Base-by-base conservation (phyloP, 2,888 invertebrate species). In the Lasiommata megera region DNA sequence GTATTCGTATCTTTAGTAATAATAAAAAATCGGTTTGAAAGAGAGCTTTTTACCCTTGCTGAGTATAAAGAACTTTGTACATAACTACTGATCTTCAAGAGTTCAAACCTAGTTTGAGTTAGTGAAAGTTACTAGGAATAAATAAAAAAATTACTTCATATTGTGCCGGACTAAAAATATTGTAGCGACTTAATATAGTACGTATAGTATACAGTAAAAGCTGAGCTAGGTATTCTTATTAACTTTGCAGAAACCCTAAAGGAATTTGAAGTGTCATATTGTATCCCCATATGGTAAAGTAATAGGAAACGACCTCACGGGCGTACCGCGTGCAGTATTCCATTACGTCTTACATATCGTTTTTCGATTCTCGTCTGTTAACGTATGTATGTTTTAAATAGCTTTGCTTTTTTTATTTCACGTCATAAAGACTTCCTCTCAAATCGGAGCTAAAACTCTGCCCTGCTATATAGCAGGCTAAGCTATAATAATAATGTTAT, bases 261-360 rank as follows among this genome's bases (percentile, higher is more conserved):
- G 55, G 68, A 62, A 61, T 67, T 63, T 47, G 50, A 57, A 59
- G 63, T 67, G 54, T 58, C 48, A 67, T 76, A 74, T 74, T 77
- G 71, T 77, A 69, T 68, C 72, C 74, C 67, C 70, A 73, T 70
- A 73, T 69, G 70, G 72, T 66, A 72, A 62, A 67, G 75, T 73
- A 73, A 79, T 70, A 69, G 63, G 69, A 77, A 68, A 57, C 64
- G 60, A 9, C 54, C 50, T 34, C 58, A 46, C 58, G 44, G 47
- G 16, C 53, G 47, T 66, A 67, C 69, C 64, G 66, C 54, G 48
- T 65, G 66, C 67, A 65, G 66, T 60, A 60, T 67, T 64, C 50
- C 57, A 54, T 60, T 59, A 54, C 64, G 58, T 57, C 51, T 54
- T 44, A 60, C 14, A 59, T 65, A 64, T 65, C 65, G 60, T 61